These are phyloP conservation scores for Zaprionus capensis DNA, from an alignment of 1,140 invertebrate species.

Conservation along the genomic window DNA sequence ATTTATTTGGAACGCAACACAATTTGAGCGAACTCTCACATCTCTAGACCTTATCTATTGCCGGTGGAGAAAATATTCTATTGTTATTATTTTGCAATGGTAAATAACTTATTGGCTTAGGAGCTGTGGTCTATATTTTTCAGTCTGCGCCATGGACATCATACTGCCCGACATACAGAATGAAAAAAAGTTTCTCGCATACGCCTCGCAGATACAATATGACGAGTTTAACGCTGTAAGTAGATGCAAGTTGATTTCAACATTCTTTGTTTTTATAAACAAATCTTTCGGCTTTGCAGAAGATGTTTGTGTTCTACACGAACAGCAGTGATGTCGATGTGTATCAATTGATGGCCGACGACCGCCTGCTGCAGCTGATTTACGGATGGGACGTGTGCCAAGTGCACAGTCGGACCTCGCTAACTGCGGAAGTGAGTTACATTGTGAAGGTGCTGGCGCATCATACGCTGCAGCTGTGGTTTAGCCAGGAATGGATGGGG, in stretches of 20 bases:
- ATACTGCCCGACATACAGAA: constrained; percentile 50
- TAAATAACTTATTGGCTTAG: constrained; percentile 9
- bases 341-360: constrained; percentile 69
- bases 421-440: constrained; percentile 45
- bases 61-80: constrained; percentile 20
- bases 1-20: not conserved
- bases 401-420: constrained; percentile 26
- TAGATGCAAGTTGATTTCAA: not conserved
- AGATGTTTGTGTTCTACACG: constrained; percentile 66
- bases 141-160: constrained; percentile 51
- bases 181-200: constrained; percentile 55
- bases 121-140: not conserved
- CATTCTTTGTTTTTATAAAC: not conserved
- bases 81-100: constrained; percentile 9
- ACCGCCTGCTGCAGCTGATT: constrained; percentile 61
- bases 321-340: constrained; percentile 65
- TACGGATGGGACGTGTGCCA: constrained; percentile 73
- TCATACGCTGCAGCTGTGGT: constrained; percentile 67
- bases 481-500: constrained; percentile 71
- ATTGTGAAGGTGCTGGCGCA: constrained; percentile 61
- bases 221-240: constrained; percentile 65
- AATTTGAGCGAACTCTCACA: not conserved
- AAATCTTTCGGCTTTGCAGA: constrained; percentile 18
- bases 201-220: constrained; percentile 54
- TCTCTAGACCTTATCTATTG: constrained; percentile 16